These are phyloP conservation scores for Marisa cornuarietis DNA, from an alignment of 1,140 invertebrate genomes.

Conservation along the genomic window DNA sequence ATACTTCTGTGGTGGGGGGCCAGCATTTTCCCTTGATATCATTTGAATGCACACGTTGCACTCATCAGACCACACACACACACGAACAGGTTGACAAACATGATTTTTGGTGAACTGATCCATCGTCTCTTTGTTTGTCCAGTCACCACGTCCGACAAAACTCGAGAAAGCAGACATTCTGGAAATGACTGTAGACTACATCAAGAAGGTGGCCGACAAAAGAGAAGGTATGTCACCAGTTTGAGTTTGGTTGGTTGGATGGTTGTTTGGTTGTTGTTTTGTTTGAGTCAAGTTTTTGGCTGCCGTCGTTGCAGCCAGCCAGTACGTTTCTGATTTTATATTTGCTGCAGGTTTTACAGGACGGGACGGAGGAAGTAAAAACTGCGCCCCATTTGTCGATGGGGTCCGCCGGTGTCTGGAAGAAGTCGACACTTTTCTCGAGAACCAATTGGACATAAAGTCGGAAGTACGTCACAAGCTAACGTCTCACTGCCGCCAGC, in stretches of 20 bases:
- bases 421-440: constrained; percentile 18
- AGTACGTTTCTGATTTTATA: no score
- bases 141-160: constrained; percentile 36
- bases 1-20: no score
- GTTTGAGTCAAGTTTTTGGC: neutral
- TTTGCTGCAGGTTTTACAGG: no score
- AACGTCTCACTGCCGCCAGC: constrained; percentile 9
- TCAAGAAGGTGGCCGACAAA: constrained; percentile 28
- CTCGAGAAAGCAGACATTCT: constrained; percentile 54
- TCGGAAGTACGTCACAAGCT: constrained; percentile 23
- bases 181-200: constrained; percentile 52
- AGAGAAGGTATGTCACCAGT: constrained; percentile 7
- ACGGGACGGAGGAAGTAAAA: neutral
- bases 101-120: no score
- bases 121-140: constrained; percentile 1
- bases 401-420: constrained; percentile 17
- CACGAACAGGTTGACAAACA: no score
- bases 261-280: neutral
- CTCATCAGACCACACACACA: no score
- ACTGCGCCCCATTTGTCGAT: neutral
- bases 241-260: neutral
- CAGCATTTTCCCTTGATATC: no score
- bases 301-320: neutral
- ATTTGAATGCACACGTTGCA: no score
- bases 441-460: constrained; percentile 8